These are phyloP conservation scores for Porites divaricata DNA, from an alignment of 92 coral and sea anemone species.

Conservation along the genomic window DNA sequence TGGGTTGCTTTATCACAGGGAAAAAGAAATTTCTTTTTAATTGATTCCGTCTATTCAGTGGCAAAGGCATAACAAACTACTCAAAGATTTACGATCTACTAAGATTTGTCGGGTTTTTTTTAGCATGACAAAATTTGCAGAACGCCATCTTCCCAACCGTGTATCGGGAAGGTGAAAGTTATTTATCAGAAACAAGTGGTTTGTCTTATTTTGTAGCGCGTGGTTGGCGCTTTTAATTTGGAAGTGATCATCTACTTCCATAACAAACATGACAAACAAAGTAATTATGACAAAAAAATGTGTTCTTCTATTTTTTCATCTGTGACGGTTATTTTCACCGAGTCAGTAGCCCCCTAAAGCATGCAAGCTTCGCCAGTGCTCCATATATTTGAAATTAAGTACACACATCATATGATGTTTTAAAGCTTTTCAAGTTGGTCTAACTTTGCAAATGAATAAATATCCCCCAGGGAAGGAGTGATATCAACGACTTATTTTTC, in stretches of 20 bases:
- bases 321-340: neutral
- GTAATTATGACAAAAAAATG: neutral
- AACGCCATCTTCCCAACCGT: neutral
- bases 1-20: neutral
- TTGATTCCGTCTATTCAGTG: neutral
- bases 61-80: neutral
- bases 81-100: neutral
- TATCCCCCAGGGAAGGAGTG: neutral
- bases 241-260: neutral
- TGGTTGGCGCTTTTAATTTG: neutral
- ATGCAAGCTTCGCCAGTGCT: neutral
- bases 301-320: neutral
- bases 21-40: constrained; percentile 21
- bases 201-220: neutral
- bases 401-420: neutral
- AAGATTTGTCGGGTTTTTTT: neutral
- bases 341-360: neutral
- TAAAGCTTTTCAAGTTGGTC: neutral
- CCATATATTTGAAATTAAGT: neutral
- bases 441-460: neutral
- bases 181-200: neutral
- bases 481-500: no score
- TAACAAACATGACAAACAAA: neutral
- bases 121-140: neutral
- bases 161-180: neutral